phyloP scores from a whole-genome alignment of 1,140 invertebrate species.

The Holotrichia oblita region DNA sequence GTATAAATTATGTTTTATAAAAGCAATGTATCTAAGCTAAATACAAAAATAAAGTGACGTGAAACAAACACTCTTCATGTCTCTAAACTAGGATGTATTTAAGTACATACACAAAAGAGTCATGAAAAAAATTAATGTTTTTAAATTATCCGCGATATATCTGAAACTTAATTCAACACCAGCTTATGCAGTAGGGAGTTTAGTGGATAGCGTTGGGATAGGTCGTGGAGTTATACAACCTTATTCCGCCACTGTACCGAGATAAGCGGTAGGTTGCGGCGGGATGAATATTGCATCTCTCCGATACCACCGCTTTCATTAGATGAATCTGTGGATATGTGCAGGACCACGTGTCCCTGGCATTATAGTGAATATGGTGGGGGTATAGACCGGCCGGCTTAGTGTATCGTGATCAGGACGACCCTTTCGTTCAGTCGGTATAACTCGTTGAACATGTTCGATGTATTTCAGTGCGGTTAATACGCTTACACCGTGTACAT shows the following conservation, averaged over 20 bases:
- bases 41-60: no score
- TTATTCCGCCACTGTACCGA: neutral
- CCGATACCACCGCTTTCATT: neutral
- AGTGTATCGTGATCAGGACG: neutral
- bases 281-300: neutral
- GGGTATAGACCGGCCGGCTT: conserved; percentile 19
- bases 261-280: neutral
- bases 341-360: neutral
- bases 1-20: no score
- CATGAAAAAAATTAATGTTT: no score
- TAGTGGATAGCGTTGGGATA: neutral
- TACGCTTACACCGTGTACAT: neutral
- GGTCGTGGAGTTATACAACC: neutral
- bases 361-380: neutral
- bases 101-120: no score
- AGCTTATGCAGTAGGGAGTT: neutral
- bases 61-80: no score
- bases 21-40: no score
- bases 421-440: neutral
- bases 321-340: neutral
- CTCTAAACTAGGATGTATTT: no score
- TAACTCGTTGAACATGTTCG: neutral
- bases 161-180: no score
- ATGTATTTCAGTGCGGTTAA: conserved; percentile 25
- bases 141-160: no score